These are phyloP conservation scores for Drosophila nigrodunni DNA, from an alignment of 1,140 invertebrate genomes.

Conservation along the genomic window DNA sequence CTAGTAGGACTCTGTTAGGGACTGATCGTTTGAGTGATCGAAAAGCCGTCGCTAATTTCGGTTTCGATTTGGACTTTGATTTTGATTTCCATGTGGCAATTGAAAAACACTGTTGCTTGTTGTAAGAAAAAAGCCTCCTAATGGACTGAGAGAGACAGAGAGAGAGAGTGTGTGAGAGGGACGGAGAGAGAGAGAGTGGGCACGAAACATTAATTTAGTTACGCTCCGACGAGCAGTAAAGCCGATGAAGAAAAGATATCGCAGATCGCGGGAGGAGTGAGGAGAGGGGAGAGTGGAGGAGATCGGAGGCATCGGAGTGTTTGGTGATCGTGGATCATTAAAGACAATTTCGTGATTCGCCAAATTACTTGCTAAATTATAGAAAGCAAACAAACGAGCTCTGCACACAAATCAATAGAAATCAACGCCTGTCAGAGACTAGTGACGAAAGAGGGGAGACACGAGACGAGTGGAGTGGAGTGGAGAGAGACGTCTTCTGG, in stretches of 20 bases:
- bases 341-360: constrained; percentile 83
- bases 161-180: neutral
- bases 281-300: neutral
- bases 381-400: constrained; percentile 75
- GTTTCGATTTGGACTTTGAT: constrained; percentile 21
- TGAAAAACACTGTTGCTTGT: constrained; percentile 10
- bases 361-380: constrained; percentile 83
- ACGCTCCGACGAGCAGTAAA: constrained; percentile 66
- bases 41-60: constrained; percentile 54
- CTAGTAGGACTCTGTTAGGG: neutral
- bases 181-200: constrained; percentile 31
- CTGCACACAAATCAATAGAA: constrained; percentile 74
- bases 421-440: constrained; percentile 72
- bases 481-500: neutral
- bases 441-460: too few relatives aligned
- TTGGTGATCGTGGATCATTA: constrained; percentile 62
- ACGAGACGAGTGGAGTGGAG: too few relatives aligned
- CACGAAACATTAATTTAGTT: constrained; percentile 76
- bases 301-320: neutral
- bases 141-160: constrained; percentile 31
- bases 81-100: constrained; percentile 37
- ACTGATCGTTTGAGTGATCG: neutral
- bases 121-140: constrained; percentile 45
- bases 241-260: constrained; percentile 22
- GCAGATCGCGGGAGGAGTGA: too few relatives aligned